Percentiles rank a stretch among this genome's conserved stretches.
Conservation (phyloP, 2,113 vertebrate species). For the Menidia beryllina region DNA sequence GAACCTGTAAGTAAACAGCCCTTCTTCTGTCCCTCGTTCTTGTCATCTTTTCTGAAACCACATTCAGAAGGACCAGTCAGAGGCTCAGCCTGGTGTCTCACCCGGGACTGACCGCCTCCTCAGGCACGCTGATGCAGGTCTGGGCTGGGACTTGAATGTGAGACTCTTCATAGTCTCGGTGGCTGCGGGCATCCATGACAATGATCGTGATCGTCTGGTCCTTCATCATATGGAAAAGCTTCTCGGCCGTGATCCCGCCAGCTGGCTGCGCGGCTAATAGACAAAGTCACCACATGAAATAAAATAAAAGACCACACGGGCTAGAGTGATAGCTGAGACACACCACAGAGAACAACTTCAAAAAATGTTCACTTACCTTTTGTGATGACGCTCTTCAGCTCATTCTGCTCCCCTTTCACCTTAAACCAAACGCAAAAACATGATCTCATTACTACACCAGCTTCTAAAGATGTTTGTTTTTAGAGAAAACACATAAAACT, state of each 20-base stretch:
- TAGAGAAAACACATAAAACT: neutral
- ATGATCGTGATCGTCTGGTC: slow-evolving; percentile 87
- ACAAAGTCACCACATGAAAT: slow-evolving; percentile 12
- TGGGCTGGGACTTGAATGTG: slow-evolving; percentile 85
- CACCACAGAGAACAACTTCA: too few relatives aligned
- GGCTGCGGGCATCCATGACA: slow-evolving; percentile 92
- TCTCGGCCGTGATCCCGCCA: slow-evolving; percentile 90
- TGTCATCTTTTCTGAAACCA: neutral
- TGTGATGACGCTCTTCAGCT: slow-evolving; percentile 79
- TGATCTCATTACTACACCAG: neutral
- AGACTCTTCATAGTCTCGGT: slow-evolving; percentile 89
- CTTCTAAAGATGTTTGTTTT: too few relatives aligned
- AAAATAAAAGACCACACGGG: neutral
- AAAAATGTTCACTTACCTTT: slow-evolving; percentile 82
- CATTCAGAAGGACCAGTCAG: neutral
- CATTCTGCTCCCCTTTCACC: slow-evolving; percentile 87
- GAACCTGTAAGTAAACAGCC: too few relatives aligned
- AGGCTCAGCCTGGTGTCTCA: slow-evolving; percentile 56
- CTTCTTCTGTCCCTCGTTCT: too few relatives aligned
- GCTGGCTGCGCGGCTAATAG: slow-evolving; percentile 62
- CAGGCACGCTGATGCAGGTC: slow-evolving; percentile 88
- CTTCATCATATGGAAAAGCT: slow-evolving; percentile 91
- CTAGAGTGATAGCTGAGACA: too few relatives aligned
- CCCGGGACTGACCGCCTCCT: slow-evolving; percentile 94
- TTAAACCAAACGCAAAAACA: slow-evolving; percentile 52